Base-by-base conservation (phyloP, 2,113 vertebrate genomes). In the Osmerus eperlanus region DNA sequence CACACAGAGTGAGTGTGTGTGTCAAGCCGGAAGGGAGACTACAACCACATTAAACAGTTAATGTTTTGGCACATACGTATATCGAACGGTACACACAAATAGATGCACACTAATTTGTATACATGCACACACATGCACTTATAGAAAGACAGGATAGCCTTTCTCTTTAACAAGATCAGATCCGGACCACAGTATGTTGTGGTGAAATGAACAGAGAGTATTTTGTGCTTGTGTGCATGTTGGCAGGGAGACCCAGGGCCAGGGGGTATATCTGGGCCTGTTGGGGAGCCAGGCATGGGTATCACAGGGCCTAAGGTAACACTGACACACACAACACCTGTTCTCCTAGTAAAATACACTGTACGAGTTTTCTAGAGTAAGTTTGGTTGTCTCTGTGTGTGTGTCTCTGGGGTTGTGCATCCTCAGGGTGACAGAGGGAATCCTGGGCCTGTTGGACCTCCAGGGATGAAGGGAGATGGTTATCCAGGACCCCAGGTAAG, bases 231-330 rank as follows among this genome's bases (percentile, higher is more conserved):
- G n/a, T 3, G 16, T 78, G 18, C 75, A 71, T 58, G 18, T 65
- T 67, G 47, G 18, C 74, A 96, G 95, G 94, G 95, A 15, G 95
- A 96, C 29, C 73, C 85, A 68, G 94, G 94, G 14, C 88, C 90
- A 29, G 71, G 78, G 59, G 96, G 96, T 73, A 87, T 86, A 14
- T 64, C 75, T 59, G 94, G 95, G 64, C 88, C 86, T 60, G 72
- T 85, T 28, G 95, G 95, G 74, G 90, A 92, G 28, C 78, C 89
- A 55, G 94, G 93, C 74, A 36, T 75, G 28, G 92, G 90, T 3
- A 56, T 86, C 16, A 55, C 74, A 71, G 96, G 94, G 62, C 84
- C 81, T 14, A 96, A 93, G 92, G 95, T 96, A 81, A 90, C 76
- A 25, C 14, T 14, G 1, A 18, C 71, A 70, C 72, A 70, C 12